These are phyloP conservation scores for Sebastes wilsoni DNA, from an alignment of 2,797 vertebrate genomes.

Conservation along the genomic window DNA sequence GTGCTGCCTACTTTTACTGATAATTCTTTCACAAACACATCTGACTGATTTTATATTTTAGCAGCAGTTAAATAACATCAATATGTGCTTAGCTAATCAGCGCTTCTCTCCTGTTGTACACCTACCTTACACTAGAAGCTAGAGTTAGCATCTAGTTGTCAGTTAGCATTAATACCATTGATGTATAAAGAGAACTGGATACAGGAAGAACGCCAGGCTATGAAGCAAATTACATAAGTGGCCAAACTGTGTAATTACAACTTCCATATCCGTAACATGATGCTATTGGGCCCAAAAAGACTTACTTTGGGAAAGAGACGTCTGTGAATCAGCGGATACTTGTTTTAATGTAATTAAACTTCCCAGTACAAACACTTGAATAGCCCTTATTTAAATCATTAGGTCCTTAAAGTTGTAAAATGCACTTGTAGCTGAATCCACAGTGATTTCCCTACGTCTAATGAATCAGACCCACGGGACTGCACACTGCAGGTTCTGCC, in stretches of 20 bases:
- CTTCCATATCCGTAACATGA: background rate
- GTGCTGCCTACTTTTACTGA: background rate
- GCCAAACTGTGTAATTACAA: background rate
- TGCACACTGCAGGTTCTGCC: background rate
- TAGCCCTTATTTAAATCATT: background rate
- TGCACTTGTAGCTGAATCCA: background rate
- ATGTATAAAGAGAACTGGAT: background rate
- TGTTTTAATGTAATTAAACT: background rate
- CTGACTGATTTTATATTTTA: background rate
- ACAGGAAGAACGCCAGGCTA: background rate
- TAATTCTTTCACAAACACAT: background rate
- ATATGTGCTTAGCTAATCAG: background rate
- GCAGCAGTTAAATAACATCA: background rate
- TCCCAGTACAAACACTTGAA: background rate
- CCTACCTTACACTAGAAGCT: background rate
- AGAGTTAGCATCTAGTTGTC: background rate
- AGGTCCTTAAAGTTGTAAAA: background rate
- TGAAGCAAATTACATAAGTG: background rate
- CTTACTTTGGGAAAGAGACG: background rate
- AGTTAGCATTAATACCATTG: background rate
- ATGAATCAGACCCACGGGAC: background rate
- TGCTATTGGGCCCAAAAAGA: background rate
- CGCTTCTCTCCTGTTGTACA: background rate
- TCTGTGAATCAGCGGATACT: background rate
- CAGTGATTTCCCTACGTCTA: background rate